Conservation (phyloP, 2,797 vertebrate genomes). For the Muscicapa striata region DNA sequence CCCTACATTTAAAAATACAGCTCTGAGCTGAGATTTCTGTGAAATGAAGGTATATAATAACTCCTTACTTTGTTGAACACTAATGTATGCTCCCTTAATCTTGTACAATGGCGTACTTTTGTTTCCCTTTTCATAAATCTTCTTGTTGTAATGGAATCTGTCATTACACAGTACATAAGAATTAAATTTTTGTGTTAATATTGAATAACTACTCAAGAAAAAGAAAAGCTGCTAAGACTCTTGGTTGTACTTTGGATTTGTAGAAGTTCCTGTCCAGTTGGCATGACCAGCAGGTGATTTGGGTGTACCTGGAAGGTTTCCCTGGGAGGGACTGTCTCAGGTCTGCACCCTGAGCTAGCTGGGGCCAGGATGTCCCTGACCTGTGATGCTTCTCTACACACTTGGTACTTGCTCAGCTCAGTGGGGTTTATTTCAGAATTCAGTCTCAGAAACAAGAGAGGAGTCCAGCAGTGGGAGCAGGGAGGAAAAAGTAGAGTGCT, state of each 20-base stretch:
- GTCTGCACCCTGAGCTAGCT: rapidly evolving
- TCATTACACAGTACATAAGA: not conserved
- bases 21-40: not conserved
- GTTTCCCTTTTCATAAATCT: not conserved
- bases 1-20: not conserved
- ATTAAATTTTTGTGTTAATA: not conserved
- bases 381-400: not conserved
- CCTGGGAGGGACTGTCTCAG: not conserved
- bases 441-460: not conserved
- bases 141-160: not conserved
- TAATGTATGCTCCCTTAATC: not conserved
- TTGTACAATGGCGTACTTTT: not conserved
- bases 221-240: not conserved
- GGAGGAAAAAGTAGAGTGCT: not conserved
- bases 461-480: too few relatives aligned
- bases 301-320: not conserved
- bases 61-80: not conserved
- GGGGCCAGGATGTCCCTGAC: rapidly evolving
- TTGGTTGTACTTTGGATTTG: not conserved
- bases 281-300: rapidly evolving
- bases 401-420: rapidly evolving
- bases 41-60: not conserved
- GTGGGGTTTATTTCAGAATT: not conserved
- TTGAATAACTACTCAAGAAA: not conserved
- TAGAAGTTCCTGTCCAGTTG: rapidly evolving